Evolutionary conservation across 2,113 vertebrate species (phyloP), one percentile per base, ranked within the genome.

Genomic region (Marcusenius ussheri): DNA sequence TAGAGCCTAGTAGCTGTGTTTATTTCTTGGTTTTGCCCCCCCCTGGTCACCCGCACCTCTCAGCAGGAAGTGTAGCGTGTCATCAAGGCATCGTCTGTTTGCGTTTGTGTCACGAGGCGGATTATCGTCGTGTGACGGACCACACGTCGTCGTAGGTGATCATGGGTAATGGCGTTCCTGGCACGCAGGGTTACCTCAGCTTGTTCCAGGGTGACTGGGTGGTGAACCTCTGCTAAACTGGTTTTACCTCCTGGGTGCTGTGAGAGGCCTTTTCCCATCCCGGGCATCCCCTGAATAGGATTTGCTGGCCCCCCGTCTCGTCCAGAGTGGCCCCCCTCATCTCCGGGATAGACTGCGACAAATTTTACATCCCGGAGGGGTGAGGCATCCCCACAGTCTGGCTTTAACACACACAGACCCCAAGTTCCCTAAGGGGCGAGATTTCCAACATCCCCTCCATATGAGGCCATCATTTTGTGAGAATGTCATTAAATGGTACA

Each of bases 201-300:
- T 91, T 95, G 95, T 96, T 93, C 45, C 56, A 90, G 93, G 87
- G 93, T 83, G 94, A 92, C 93, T 50, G 66, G 24, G 87, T 93
- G 91, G 95, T 94, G 92, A 94, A 95, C 95, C 94, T 95, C 88
- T 56, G 87, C 92, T 91, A 93, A 92, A 94, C 95, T 95, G 94
- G 95, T 94, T 94, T 93, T 93, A 91, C 92, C 93, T 92, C 93
- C 92, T 92, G 91, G 94, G 93, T 95, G 95, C 95, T 94, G 91
- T 91, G 94, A 92, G 94, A 94, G 94, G 92, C 94, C 45, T 47
- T 94, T 94, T 91, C 87, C 93, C 95, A 94, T 95, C 95, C 95
- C 94, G 94, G 45, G 5, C n/a, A 94, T 94, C 92, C 94, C 92
- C 92, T 92, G 96, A 96, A 97, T 95, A 91, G 95, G 95, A 96